Evolutionary conservation across 53 echinoderm and acorn worm genomes (phyloP), one percentile per base, ranked within the genome.

Genomic region (Pentamera pediparva): DNA sequence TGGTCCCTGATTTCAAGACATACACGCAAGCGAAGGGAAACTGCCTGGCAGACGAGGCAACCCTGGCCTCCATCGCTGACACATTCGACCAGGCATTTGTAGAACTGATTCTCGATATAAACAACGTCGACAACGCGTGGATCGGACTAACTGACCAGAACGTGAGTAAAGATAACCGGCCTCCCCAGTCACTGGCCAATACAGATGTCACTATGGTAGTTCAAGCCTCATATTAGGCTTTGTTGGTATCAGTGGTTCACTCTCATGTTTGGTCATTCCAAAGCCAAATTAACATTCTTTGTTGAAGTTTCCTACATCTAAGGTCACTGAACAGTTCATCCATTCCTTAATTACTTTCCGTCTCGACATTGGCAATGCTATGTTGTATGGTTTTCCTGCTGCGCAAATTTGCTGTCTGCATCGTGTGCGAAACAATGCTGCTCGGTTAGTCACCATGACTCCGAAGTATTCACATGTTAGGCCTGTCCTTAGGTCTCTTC

Each of bases 71-170:
- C 11, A 77, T 86, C 25, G 32, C 2, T 2, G 77, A 81, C 29
- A 75, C 69, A 1, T 82, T 43, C 31, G 76, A 78, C 3, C 78
- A 87, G 58, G 87, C 87, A 0, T 87, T 82, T 30, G 52, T 87
- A 1, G 78, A 83, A 49, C 56, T 76, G 18, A 70, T 62, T 32
- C 24, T 82, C 35, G 33, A 77, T 45, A 64, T 63, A 10, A 78
- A 69, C 22, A 53, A 57, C 0, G 69, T 38, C 25, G 37, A 70
- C 7, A 30, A 35, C 6, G 61, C 61, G 0, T 87, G 87, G 87
- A 87, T 87, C 25, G 87, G 87, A 15, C 37, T 82, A 29, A 70
- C 26, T 15, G 74, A 53, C 32, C 39, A 50, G 37, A 61, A 78
- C 15, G 87, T 87, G 56, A 60, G 56, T 39, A 22, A 0, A 13